Base-by-base conservation (phyloP, 2,888 invertebrate species). In the Criorhina ranunculi region DNA sequence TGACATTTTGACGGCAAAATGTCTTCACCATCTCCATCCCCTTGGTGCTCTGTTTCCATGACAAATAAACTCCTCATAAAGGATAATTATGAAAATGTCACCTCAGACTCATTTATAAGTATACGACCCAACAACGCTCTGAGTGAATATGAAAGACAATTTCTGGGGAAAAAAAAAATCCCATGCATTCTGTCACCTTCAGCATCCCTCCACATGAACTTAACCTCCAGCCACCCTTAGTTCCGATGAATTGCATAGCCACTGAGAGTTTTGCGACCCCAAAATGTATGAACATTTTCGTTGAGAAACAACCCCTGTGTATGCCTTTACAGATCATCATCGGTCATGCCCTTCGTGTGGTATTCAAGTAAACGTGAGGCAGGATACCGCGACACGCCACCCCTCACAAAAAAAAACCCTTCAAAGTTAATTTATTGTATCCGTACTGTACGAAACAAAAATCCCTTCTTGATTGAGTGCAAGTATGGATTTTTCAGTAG, bases 311-410 rank as follows among this genome's bases (percentile, higher is more conserved):
- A 49, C 29, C 24, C 49, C 49, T 24, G 24, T 5, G 2, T 19
- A 46, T 19, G 5, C 12, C 6, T n/a, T 8, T 2, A 8, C 44
- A 8, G 12, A 5, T 42, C 42, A n/a, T 15, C 15, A 7, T 44
- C 44, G 12, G 40, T 46, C 46, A 19, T 19, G 49, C 24, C 24
- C 29, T 7, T 49, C 49, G 19, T 49, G 49, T 11, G 24, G 24
- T 46, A 11, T 46, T 19, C 24, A 12, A 59, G n/a, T n/a, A 57
- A 60, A 60, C 59, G 42, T 42, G 59, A 60, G 24, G 33, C 33
- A 33, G 2, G 24, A 24, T 24, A 24, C 24, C 24, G 24, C 24
- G 46, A 46, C 46, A 46, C 59, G 9, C 12, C 59, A 1, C 35
- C 9, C 5, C 24, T 24, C 49, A 24, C 24, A 1, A 5, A 57